These are phyloP conservation scores for Scaptomyza flava DNA, from an alignment of 2,888 invertebrate genomes.

Conservation along the genomic window DNA sequence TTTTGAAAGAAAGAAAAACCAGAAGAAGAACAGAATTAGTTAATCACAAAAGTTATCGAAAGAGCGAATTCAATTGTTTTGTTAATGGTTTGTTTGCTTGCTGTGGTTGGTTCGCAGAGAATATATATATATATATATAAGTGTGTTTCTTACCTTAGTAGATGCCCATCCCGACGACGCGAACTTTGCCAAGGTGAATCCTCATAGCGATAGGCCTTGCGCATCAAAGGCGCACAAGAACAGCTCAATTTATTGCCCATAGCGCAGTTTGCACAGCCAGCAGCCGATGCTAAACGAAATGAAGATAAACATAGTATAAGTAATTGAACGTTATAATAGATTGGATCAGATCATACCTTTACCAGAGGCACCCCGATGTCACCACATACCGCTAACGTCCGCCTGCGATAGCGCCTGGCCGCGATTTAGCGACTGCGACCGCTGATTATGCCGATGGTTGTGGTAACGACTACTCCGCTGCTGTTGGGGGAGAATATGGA, in stretches of 20 bases:
- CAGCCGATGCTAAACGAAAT: constrained; percentile 81
- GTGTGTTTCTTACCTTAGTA: constrained; percentile 89
- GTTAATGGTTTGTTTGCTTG: constrained; percentile 27
- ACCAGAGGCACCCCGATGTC: constrained; percentile 91
- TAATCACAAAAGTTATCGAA: constrained; percentile 67
- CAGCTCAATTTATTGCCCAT: constrained; percentile 99
- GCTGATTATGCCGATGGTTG: constrained; percentile 88
- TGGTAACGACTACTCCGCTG: constrained; percentile 87
- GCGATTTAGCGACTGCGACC: constrained; percentile 91
- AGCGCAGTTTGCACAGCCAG: constrained; percentile 86
- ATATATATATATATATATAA: background rate
- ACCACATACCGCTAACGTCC: constrained; percentile 90
- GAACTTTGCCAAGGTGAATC: constrained; percentile 98
- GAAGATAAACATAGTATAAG: background rate
- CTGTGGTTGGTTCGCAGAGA: background rate
- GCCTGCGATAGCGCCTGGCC: constrained; percentile 89
- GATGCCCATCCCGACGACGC: constrained; percentile 92
- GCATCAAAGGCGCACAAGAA: constrained; percentile 97
- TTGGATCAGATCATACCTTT: constrained; percentile 60
- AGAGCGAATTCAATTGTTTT: constrained; percentile 66
- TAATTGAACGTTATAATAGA: background rate
- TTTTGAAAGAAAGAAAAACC: constrained; percentile 67
- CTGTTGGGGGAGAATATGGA: constrained; percentile 11
- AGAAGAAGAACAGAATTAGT: constrained; percentile 74
- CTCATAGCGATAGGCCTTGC: constrained; percentile 98